Conservation (phyloP, 37 sponge, comb jelly and placozoan species). For the Hormiphora californensis region DNA sequence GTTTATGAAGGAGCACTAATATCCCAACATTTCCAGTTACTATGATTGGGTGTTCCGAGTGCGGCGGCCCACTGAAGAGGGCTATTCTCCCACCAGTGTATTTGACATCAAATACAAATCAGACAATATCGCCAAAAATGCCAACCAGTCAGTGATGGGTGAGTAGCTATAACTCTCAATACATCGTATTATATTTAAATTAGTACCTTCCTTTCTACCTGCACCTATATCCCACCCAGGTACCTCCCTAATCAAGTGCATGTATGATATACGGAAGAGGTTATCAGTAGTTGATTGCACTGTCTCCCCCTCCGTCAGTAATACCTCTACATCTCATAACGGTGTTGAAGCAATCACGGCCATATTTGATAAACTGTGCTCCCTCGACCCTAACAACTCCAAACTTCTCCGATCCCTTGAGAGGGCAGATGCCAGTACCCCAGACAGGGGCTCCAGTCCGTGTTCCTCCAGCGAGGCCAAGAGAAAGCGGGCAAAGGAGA, state of each 20-base stretch:
- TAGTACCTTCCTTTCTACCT: not conserved
- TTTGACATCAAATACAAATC: constrained; percentile 26
- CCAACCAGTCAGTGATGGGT: constrained; percentile 16
- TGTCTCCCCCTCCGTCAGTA: not conserved
- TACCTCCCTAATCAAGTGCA: not conserved
- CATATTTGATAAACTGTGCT: not conserved
- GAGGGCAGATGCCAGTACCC: constrained; percentile 26
- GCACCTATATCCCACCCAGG: not conserved
- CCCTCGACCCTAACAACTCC: not conserved
- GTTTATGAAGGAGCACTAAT: not conserved
- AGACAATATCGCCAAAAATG: constrained; percentile 1
- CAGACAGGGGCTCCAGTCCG: not conserved
- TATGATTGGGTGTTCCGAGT: constrained; percentile 29
- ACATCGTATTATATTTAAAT: not conserved
- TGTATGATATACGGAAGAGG: constrained; percentile 20
- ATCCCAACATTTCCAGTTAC: too few species aligned
- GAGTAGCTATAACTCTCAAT: not conserved
- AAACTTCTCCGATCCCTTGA: constrained; percentile 9
- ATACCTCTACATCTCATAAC: constrained; percentile 9
- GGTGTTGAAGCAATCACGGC: not conserved
- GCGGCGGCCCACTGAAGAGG: not conserved
- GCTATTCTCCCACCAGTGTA: not conserved
- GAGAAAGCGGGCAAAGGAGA: constrained; percentile 38
- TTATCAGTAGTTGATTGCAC: not conserved
- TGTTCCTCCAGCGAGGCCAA: constrained; percentile 7